These are phyloP conservation scores for Aldabrachelys gigantea DNA, from an alignment of 2,113 vertebrate genomes.

Conservation along the genomic window DNA sequence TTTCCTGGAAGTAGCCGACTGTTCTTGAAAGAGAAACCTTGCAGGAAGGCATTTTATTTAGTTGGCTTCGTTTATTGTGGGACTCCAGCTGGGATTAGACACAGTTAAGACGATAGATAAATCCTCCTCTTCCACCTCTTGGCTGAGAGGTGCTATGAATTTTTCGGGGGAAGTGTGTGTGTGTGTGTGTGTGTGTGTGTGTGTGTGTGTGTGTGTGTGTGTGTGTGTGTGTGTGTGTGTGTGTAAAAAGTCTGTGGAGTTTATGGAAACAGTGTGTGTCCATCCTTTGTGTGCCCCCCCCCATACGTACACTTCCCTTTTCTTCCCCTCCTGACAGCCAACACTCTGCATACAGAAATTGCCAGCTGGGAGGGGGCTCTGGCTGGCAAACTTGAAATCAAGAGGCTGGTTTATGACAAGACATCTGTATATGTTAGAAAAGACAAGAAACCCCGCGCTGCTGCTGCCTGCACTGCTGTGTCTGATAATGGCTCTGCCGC, in stretches of 20 bases:
- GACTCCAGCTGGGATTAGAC: slow-evolving; percentile 49
- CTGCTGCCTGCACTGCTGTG: neutral
- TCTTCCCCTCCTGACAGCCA: neutral
- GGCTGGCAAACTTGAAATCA: fast-evolving
- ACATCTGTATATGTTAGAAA: neutral
- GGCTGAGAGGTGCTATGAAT: slow-evolving; percentile 46
- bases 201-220: too few relatives aligned
- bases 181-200: too few relatives aligned
- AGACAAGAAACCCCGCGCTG: neutral
- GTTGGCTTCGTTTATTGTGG: neutral
- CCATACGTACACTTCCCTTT: neutral
- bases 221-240: too few relatives aligned
- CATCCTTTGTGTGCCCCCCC: neutral
- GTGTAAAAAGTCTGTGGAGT: neutral
- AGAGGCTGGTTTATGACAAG: neutral
- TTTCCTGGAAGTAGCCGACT: neutral
- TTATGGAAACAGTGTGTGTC: neutral
- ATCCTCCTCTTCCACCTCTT: slow-evolving; percentile 19
- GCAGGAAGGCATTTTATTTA: slow-evolving; percentile 29
- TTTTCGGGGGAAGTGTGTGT: neutral
- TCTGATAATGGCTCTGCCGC: slow-evolving; percentile 17
- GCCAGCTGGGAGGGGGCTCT: neutral
- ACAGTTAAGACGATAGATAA: slow-evolving; percentile 65
- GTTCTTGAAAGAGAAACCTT: neutral
- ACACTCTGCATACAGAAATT: neutral